A percentile compares a stretch with the other conserved stretches of the same genome.
These are phyloP conservation scores for Scleropages formosus DNA, from an alignment of 2,797 vertebrate species.

Conservation along the genomic window DNA sequence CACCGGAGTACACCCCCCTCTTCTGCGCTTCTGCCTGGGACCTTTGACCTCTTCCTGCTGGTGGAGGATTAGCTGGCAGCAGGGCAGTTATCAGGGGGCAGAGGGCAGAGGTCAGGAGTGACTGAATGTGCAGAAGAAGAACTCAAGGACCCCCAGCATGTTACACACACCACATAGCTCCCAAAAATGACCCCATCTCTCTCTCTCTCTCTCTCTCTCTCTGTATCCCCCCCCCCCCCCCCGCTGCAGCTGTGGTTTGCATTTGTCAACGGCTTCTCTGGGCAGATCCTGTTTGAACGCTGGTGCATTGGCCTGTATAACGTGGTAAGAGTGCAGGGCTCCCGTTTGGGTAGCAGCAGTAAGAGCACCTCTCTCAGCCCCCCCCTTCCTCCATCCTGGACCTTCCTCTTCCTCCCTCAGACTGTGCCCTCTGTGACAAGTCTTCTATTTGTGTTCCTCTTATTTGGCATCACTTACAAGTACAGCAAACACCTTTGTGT, in stretches of 20 bases:
- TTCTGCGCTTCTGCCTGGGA: slow-evolving; percentile 9
- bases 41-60: slow-evolving; percentile 34
- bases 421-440: slow-evolving; percentile 9
- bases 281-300: slow-evolving; percentile 97
- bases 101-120: slow-evolving; percentile 47
- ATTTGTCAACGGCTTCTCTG: slow-evolving; percentile 98
- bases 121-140: slow-evolving; percentile 38
- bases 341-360: not conserved
- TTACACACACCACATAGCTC: not conserved
- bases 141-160: slow-evolving; percentile 27
- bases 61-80: slow-evolving; percentile 55
- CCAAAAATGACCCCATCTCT: not conserved
- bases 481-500: slow-evolving; percentile 12
- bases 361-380: not conserved
- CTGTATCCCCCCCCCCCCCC: slow-evolving; percentile 60
- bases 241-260: slow-evolving; percentile 96
- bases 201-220: slow-evolving; percentile 54
- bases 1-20: not conserved
- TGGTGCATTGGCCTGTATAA: slow-evolving; percentile 99
- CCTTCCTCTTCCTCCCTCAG: not conserved
- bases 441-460: slow-evolving; percentile 28
- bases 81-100: slow-evolving; percentile 38
- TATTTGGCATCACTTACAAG: slow-evolving; percentile 35
- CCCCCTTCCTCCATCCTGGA: slow-evolving; percentile 22
- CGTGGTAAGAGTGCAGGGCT: slow-evolving; percentile 81